A percentile compares a stretch with the other conserved stretches of the same genome.
Conservation (phyloP, 2,888 invertebrate species). For the Metallyticus violacea region DNA sequence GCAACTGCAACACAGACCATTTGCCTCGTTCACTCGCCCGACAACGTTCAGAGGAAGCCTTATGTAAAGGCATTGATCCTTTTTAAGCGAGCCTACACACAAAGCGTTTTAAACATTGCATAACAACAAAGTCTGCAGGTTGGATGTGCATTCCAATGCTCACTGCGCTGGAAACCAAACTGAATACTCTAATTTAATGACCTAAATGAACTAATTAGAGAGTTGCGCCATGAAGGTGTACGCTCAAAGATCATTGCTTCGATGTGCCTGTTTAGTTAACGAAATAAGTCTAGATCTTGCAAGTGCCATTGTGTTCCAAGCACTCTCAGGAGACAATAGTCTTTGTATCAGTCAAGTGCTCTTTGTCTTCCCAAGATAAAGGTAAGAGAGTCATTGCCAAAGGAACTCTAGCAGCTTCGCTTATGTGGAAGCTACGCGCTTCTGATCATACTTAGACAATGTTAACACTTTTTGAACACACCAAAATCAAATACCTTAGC, state of each 20-base stretch:
- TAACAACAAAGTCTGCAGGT: not conserved
- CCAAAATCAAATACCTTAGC: too few species aligned
- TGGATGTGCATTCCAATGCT: not conserved
- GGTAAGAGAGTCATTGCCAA: not conserved
- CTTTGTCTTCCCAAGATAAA: not conserved
- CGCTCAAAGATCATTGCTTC: not conserved
- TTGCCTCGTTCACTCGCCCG: not conserved
- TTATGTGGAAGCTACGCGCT: too few species aligned
- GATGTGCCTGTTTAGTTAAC: not conserved
- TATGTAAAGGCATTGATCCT: not conserved
- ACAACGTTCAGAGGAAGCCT: not conserved
- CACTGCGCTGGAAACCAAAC: too few species aligned
- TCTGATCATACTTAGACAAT: not conserved
- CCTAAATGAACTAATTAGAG: too few species aligned
- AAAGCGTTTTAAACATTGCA: not conserved
- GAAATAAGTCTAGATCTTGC: not conserved
- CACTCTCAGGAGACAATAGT: not conserved
- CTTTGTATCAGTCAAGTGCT: not conserved
- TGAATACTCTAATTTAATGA: too few species aligned
- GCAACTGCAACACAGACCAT: slow-evolving; percentile 59
- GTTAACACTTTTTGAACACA: too few species aligned
- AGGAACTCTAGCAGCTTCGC: too few species aligned
- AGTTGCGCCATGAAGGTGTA: too few species aligned
- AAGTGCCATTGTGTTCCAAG: not conserved
- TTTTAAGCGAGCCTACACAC: not conserved